phyloP scores from a whole-genome alignment of 2,888 invertebrate genomes.

The Hypselothyrea guttata region DNA sequence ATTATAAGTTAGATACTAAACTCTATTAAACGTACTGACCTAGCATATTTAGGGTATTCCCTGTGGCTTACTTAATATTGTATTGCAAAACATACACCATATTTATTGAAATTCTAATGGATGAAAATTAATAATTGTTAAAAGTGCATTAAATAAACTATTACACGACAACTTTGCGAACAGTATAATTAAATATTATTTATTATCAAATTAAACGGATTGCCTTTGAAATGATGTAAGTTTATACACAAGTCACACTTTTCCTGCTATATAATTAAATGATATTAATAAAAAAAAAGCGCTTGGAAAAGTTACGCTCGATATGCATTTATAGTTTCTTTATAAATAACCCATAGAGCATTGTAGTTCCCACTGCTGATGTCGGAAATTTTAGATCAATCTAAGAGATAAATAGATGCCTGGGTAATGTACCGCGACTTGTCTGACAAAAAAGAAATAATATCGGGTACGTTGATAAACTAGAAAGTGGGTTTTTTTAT shows the following conservation, averaged over 20 bases:
- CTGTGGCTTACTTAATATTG: no score
- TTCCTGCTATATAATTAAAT: background rate
- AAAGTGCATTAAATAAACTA: background rate
- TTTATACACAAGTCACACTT: conserved; percentile 10
- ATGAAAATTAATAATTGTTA: background rate
- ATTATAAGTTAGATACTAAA: no score
- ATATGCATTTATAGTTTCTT: no score
- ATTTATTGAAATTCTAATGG: background rate
- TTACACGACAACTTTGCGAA: no score
- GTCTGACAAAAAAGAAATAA: conserved; percentile 12
- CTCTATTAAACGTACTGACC: no score
- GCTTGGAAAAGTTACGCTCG: no score
- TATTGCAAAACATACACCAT: background rate
- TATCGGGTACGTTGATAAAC: conserved; percentile 10
- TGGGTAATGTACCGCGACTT: conserved; percentile 35
- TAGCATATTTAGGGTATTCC: no score
- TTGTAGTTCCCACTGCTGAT: conserved; percentile 35
- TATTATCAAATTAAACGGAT: no score
- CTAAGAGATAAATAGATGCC: conserved; percentile 27
- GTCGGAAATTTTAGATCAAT: conserved; percentile 42
- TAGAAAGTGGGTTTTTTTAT: conserved; percentile 57
- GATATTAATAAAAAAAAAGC: no score
- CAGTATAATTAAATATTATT: no score
- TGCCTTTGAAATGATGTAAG: background rate
- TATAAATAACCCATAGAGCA: conserved; percentile 1